Conservation (phyloP, 92 coral and sea anemone species). For the Epizoanthus scotinus region DNA sequence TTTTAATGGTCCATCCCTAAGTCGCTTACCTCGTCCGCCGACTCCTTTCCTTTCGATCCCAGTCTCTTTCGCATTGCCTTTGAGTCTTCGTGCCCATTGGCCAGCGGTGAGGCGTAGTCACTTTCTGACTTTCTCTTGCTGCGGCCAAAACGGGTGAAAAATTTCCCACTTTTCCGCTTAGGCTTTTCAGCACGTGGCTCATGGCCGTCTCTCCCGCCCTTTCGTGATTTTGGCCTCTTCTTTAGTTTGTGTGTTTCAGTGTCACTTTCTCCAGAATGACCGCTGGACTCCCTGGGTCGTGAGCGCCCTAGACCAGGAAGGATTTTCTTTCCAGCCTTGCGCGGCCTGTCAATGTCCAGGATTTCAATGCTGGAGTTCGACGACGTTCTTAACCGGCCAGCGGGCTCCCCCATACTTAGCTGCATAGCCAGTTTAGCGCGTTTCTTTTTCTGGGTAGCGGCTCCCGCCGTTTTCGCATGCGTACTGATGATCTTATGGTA, state of each 20-base stretch:
- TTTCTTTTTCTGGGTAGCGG: slow-evolving; percentile 32
- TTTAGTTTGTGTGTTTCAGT: slow-evolving; percentile 28
- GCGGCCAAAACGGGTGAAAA: slow-evolving; percentile 38
- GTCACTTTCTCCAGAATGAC: slow-evolving; percentile 26
- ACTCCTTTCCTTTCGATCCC: slow-evolving; percentile 10
- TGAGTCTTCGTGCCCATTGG: slow-evolving; percentile 7
- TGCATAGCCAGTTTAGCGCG: slow-evolving; percentile 32
- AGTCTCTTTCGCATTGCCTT: slow-evolving; percentile 3
- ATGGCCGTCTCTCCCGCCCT: slow-evolving; percentile 5
- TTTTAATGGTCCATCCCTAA: too few relatives aligned
- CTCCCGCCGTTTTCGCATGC: slow-evolving; percentile 27
- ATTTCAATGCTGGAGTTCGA: slow-evolving; percentile 32
- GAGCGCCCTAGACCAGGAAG: background rate
- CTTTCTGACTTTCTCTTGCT: slow-evolving; percentile 25
- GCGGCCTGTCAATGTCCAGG: slow-evolving; percentile 16
- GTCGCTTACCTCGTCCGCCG: slow-evolving; percentile 27
- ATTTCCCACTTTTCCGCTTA: slow-evolving; percentile 36
- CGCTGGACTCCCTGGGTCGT: background rate
- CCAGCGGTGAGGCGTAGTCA: slow-evolving; percentile 21
- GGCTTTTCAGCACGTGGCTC: slow-evolving; percentile 28
- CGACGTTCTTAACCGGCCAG: slow-evolving; percentile 26
- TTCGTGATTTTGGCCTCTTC: slow-evolving; percentile 29
- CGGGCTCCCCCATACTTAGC: slow-evolving; percentile 30
- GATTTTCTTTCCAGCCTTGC: slow-evolving; percentile 8
- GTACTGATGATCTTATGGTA: slow-evolving; percentile 33